Conservation (phyloP, 2,113 vertebrate genomes). For the Laticauda colubrina region DNA sequence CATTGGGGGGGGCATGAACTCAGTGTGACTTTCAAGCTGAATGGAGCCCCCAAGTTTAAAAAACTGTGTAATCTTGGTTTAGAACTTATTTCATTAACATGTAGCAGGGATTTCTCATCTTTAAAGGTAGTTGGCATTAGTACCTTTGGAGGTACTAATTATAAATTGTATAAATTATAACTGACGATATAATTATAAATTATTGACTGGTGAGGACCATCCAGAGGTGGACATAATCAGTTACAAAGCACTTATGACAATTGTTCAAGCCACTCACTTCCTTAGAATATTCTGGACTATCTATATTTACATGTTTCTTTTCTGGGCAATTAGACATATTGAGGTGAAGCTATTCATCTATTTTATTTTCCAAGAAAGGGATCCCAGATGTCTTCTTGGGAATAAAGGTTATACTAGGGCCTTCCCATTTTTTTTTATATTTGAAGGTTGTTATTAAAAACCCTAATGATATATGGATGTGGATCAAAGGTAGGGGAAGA, state of each 20-base stretch:
- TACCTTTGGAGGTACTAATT: background rate
- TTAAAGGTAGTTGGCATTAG: background rate
- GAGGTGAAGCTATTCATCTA: background rate
- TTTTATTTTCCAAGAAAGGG: background rate
- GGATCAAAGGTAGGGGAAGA: background rate
- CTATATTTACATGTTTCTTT: background rate
- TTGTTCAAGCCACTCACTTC: background rate
- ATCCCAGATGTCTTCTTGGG: background rate
- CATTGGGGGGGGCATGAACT: background rate
- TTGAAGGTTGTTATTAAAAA: background rate
- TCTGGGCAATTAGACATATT: background rate
- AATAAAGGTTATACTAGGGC: background rate
- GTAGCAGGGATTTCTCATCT: background rate
- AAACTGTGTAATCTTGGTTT: background rate
- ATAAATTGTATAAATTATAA: no score
- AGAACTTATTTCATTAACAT: background rate
- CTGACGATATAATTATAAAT: background rate
- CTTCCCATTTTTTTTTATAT: background rate
- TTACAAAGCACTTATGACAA: background rate
- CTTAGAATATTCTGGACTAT: background rate
- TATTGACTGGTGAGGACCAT: background rate
- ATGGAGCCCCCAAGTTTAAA: background rate
- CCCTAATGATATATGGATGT: background rate
- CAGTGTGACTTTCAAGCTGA: background rate
- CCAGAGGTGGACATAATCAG: background rate